phyloP scores from a whole-genome alignment of 2,888 invertebrate species.

The Drosophila acutilabella region DNA sequence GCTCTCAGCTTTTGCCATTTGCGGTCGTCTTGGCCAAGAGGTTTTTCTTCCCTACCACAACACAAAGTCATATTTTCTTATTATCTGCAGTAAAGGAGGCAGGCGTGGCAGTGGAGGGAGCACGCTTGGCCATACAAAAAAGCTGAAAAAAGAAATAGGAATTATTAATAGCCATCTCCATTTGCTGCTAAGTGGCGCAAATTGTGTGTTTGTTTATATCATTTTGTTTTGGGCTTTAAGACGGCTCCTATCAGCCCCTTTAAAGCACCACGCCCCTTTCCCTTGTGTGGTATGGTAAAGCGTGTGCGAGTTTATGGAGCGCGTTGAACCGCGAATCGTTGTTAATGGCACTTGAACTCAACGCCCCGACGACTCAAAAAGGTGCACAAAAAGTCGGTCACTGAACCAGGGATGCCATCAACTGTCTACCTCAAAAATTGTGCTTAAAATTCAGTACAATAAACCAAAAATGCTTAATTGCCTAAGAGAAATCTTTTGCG shows the following conservation, averaged over 20 bases:
- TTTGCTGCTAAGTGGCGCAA: conserved; percentile 81
- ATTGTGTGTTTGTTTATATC: conserved; percentile 82
- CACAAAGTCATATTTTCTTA: conserved; percentile 78
- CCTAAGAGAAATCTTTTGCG: background rate
- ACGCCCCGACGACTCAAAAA: conserved; percentile 27
- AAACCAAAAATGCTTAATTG: conserved; percentile 3
- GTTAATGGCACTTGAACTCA: conserved; percentile 75
- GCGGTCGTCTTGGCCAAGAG: conserved; percentile 60
- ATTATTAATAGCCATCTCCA: conserved; percentile 80
- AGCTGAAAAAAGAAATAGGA: conserved; percentile 48
- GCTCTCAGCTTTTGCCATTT: conserved; percentile 57
- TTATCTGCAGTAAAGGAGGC: conserved; percentile 54
- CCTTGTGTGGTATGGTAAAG: conserved; percentile 32
- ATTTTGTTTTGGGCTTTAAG: conserved; percentile 63
- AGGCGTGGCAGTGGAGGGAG: background rate
- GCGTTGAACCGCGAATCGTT: conserved; percentile 76
- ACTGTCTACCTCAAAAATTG: conserved; percentile 12
- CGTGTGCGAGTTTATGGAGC: conserved; percentile 61
- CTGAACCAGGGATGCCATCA: background rate
- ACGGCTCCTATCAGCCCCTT: conserved; percentile 24
- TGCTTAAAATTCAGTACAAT: conserved; percentile 18
- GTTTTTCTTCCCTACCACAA: conserved; percentile 27
- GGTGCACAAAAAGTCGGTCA: conserved; percentile 27
- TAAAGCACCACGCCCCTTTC: conserved; percentile 37
- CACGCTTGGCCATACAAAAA: conserved; percentile 43